These are phyloP conservation scores for Exocentrus adspersus DNA, from an alignment of 2,888 invertebrate species.

Conservation along the genomic window DNA sequence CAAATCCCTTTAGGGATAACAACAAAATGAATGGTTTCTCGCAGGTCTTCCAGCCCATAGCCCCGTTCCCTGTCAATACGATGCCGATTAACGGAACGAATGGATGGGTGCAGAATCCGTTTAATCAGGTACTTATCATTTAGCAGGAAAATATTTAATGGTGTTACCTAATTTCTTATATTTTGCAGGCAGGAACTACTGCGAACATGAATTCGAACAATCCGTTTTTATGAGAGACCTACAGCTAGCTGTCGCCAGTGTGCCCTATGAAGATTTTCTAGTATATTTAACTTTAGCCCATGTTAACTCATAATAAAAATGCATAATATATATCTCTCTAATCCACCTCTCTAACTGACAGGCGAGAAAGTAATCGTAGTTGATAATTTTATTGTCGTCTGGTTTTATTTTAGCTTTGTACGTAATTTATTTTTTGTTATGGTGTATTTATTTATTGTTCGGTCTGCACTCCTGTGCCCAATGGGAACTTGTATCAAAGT, in stretches of 20 bases:
- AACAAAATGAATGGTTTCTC: conserved; percentile 50
- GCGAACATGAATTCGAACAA: conserved; percentile 66
- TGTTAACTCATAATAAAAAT: conserved; percentile 39
- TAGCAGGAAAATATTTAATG: too few species aligned
- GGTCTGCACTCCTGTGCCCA: conserved; percentile 33
- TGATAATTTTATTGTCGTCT: conserved; percentile 24
- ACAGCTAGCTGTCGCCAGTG: conserved; percentile 35
- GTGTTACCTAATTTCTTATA: not conserved
- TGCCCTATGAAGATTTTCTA: conserved; percentile 35
- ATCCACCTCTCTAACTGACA: conserved; percentile 43
- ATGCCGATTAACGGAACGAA: conserved; percentile 37
- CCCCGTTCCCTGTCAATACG: conserved; percentile 48
- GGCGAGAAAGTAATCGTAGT: conserved; percentile 26
- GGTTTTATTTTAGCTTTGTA: conserved; percentile 33
- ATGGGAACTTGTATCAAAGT: conserved; percentile 46
- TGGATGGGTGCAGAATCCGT: conserved; percentile 60
- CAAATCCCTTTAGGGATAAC: conserved; percentile 57
- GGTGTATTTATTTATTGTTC: conserved; percentile 48
- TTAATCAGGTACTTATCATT: conserved; percentile 60
- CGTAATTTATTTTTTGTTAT: conserved; percentile 48
- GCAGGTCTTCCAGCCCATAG: conserved; percentile 51
- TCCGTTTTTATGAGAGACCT: conserved; percentile 68
- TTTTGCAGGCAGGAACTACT: conserved; percentile 59
- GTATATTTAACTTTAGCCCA: conserved; percentile 39
- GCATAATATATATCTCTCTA: conserved; percentile 44